Evolutionary conservation across 2,888 invertebrate genomes (phyloP), one percentile per base, ranked within the genome.

Genomic region (Homarus gammarus): DNA sequence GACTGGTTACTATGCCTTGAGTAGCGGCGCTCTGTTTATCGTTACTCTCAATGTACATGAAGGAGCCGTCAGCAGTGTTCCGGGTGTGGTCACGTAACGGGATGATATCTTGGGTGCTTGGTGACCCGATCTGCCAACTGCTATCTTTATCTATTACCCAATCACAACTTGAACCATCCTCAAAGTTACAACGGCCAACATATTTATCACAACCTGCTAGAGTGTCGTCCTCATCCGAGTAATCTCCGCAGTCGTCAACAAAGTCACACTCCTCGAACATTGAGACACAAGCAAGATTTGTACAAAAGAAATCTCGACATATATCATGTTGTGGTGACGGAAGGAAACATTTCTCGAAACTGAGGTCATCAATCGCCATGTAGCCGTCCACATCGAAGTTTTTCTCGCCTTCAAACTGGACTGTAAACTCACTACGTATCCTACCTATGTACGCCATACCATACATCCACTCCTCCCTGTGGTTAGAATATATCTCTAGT

Each of bases 241-340:
- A 72, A 72, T 84, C 84, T n/a, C 84, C 84, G 49, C 84, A 84
- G 49, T 84, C 84, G 49, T 84, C 84, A 22, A 72, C 84, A 84
- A 49, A 84, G 72, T 84, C 72, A 72, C 84, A 84, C n/a, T 31
- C 2, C 6, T 70, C 68, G 44, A 70, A 68, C 15, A n/a, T 27
- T 49, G 84, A 84, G 40, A 84, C 49, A 51, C 84, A 84, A 38
- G 72, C 84, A 36, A 33, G 44, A 70, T 84, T 84, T 8, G 31
- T 12, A 40, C 84, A 84, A 15, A 44, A 27, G 72, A 70, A 84
- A 22, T 84, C 73, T 18, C 51, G 31, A 22, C 22, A 27, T 38
- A 64, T 61, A 33, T 82, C 31, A 12, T 3, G 31, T 36, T 70
- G 49, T 31, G 70, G 72, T 49, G 84, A 33, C 18, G 84, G 84